Conservation (phyloP, 2,797 vertebrate species). For the Morus bassanus region DNA sequence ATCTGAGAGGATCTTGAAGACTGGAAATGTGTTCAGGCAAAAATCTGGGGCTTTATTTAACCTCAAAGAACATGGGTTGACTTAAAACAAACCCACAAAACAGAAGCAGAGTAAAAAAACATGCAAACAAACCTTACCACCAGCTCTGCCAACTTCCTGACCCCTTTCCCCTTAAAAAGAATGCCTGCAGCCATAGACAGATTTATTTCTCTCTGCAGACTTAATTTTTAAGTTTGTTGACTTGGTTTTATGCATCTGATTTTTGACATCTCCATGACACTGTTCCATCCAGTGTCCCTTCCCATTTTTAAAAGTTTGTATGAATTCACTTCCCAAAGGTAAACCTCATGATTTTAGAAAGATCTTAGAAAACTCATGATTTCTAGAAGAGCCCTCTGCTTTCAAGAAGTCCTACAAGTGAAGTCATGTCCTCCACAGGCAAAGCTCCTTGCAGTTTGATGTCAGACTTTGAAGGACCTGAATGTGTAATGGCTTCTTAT, state of each 20-base stretch:
- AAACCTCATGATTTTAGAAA: neutral
- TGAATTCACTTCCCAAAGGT: neutral
- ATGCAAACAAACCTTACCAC: neutral
- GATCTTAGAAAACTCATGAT: neutral
- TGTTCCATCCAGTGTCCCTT: neutral
- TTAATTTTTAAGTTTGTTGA: neutral
- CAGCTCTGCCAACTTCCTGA: neutral
- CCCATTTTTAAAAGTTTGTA: neutral
- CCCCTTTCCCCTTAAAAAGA: neutral
- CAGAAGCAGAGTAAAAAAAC: neutral
- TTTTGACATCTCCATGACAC: neutral
- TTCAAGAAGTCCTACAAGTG: neutral
- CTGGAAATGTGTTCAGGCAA: neutral
- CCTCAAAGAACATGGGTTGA: neutral
- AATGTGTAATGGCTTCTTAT: neutral
- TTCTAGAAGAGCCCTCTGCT: neutral
- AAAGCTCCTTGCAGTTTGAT: neutral
- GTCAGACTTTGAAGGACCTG: neutral
- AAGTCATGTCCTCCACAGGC: neutral
- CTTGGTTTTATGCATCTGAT: neutral
- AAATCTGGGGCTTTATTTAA: neutral
- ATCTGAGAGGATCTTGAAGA: neutral
- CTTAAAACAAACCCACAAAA: neutral
- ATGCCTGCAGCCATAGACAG: neutral
- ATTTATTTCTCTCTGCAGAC: neutral